Evolutionary conservation across 2,888 invertebrate genomes (phyloP), one percentile per base, ranked within the genome.

Genomic region (Caenorhabditis uteleia): DNA sequence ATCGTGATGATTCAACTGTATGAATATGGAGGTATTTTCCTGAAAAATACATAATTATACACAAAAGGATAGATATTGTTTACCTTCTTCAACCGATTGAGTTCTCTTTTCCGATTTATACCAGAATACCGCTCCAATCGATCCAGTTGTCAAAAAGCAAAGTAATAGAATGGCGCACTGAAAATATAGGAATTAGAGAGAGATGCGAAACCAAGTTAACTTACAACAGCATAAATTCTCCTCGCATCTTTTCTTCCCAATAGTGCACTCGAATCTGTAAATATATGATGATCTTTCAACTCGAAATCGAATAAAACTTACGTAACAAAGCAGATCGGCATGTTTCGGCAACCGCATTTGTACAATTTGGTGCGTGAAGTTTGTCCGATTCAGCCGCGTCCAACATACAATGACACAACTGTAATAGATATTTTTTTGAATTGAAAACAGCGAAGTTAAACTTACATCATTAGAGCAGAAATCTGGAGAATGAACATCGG

Each of bases 1-100:
- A 64, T 34, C 57, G 23, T 4, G 64, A 42, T 8, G 64, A 64
- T 36, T 57, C 57, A 16, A 64, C 64, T 3, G 53, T 64, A 21
- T 64, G 64, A 21, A 62, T 62, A 26, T 56, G 62, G 21, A 54
- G 25, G 20, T 51, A 53, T 34, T 64, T 64, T 36, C 48, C 62
- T 50, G 40, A 16, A 38, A 31, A 25, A n/a, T n/a, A 14, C 43
- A 16, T 23, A 33, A 31, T 33, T 23, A 49, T 44, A 16, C 39
- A 34, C 12, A n/a, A n/a, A 8, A 2, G 23, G 40, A 6, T 34
- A 18, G n/a, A n/a, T n/a, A n/a, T n/a, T n/a, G n/a, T n/a, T n/a
- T n/a, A n/a, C n/a, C n/a, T n/a, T n/a, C n/a, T n/a, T n/a, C n/a
- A n/a, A n/a, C n/a, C n/a, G n/a, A n/a, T n/a, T n/a, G n/a, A n/a